A percentile compares a stretch with the other conserved stretches of the same genome.
phyloP scores from a whole-genome alignment of 1,140 invertebrate species.

The Zaprionus davidi region DNA sequence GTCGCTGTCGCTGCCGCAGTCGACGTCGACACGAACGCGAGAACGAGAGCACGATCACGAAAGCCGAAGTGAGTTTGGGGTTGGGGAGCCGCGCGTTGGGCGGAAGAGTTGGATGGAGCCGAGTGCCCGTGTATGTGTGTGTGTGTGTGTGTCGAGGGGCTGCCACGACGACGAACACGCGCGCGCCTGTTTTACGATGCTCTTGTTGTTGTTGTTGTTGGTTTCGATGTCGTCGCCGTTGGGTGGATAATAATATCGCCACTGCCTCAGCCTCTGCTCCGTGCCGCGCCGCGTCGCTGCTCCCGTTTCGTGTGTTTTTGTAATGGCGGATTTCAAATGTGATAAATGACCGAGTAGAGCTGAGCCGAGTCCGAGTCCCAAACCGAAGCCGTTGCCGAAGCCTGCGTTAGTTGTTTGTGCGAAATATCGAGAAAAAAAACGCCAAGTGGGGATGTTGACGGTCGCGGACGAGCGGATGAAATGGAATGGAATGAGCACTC shows the following conservation, averaged over 20 bases:
- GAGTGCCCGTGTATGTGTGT: slow-evolving; percentile 41
- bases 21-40: slow-evolving; percentile 40
- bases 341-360: slow-evolving; percentile 47
- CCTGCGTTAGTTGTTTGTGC: slow-evolving; percentile 38
- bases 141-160: slow-evolving; percentile 39
- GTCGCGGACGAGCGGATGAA: slow-evolving; percentile 82
- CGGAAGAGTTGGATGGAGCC: slow-evolving; percentile 63
- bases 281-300: slow-evolving; percentile 42
- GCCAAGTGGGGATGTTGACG: slow-evolving; percentile 79
- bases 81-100: slow-evolving; percentile 46
- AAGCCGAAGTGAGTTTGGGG: slow-evolving; percentile 39
- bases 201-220: slow-evolving; percentile 18
- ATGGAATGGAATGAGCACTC: slow-evolving; percentile 77
- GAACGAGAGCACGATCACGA: slow-evolving; percentile 55
- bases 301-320: slow-evolving; percentile 62
- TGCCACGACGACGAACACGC: slow-evolving; percentile 66
- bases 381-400: slow-evolving; percentile 25
- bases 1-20: slow-evolving; percentile 34
- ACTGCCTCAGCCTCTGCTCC: slow-evolving; percentile 27
- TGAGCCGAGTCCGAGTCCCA: background rate
- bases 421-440: slow-evolving; percentile 52
- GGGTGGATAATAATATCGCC: slow-evolving; percentile 66
- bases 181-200: slow-evolving; percentile 61
- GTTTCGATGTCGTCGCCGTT: slow-evolving; percentile 58
- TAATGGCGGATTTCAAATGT: slow-evolving; percentile 67